Evolutionary conservation across 2,888 invertebrate genomes (phyloP), one percentile per base, ranked within the genome.

Genomic region (Bursaphelenchus okinawaensis): DNA sequence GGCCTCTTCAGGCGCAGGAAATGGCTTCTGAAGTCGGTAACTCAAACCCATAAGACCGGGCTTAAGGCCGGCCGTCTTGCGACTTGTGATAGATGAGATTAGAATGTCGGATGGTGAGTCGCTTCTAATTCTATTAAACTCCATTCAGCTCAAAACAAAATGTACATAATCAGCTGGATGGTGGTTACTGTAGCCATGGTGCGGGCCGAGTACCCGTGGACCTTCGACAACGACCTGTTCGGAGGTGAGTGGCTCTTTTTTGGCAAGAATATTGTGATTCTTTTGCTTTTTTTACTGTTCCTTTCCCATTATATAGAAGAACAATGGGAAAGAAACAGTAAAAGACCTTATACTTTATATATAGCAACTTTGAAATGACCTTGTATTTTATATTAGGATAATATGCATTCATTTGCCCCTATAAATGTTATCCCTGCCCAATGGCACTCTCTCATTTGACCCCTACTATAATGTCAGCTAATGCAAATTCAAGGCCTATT

Each of bases 161-260:
- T 40, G 40, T 16, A n/a, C 12, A 40, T 4, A 16, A 1, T 40
- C 3, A 16, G 40, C 16, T 40, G 40, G 40, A 12, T 40, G 2
- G n/a, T 40, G 40, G 40, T 40, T 40, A 40, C 40, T 40, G 40
- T 40, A 40, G n/a, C n/a, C 16, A 54, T 19, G 24, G 60, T 40
- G 12, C 12, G 9, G 24, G 69, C 71, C 23, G 69, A 75, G 54
- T 77, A 77, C 58, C 79, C 79, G 22, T 79, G 79, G 79, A 79
- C 79, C 1, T 79, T 78, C 61, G 79, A 79, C 68, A 76, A 75
- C 66, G 79, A 79, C 61, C 67, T 78, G 16, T 78, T 79, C 63
- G 79, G 79, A 71, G 79, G 79, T 79, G 23, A 66, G 62, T 55
- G 12, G 12, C 12, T n/a, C 12, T 12, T 54, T 54, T 4, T 1